These are phyloP conservation scores for Steinernema hermaphroditum DNA, from an alignment of 2,888 invertebrate genomes.

Conservation along the genomic window DNA sequence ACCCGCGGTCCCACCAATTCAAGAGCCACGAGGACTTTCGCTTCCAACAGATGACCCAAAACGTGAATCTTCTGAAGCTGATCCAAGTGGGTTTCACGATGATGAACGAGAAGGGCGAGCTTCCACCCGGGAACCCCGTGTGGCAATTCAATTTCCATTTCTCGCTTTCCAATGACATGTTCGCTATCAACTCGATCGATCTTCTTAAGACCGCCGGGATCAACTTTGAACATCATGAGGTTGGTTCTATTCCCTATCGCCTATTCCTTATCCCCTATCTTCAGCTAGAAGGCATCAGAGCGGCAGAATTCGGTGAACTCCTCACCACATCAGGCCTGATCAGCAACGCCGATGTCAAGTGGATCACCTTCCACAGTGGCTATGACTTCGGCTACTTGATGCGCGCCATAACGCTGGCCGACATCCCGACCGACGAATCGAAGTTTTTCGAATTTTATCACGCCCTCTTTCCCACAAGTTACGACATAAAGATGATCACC, in stretches of 20 bases:
- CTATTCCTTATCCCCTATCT: constrained; percentile 6
- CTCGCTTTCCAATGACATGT: constrained; percentile 87
- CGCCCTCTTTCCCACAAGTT: constrained; percentile 79
- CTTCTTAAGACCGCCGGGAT: constrained; percentile 88
- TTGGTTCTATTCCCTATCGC: constrained; percentile 67
- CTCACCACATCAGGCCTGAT: constrained; percentile 96
- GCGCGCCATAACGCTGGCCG: constrained; percentile 88
- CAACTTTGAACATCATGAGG: constrained; percentile 96
- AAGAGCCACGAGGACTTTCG: constrained; percentile 71
- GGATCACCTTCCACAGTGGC: constrained; percentile 97
- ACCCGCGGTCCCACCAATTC: constrained; percentile 82
- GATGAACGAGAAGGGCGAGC: constrained; percentile 86
- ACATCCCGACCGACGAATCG: constrained; percentile 86
- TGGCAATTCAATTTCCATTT: constrained; percentile 99
- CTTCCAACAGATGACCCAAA: constrained; percentile 81
- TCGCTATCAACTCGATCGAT: constrained; percentile 97
- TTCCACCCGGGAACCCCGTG: constrained; percentile 82
- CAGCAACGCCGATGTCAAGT: constrained; percentile 91
- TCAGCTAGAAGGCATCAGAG: constrained; percentile 84
- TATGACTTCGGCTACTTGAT: constrained; percentile 98
- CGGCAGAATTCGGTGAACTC: constrained; percentile 92
- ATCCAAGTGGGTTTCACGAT: constrained; percentile 89
- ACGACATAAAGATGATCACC: constrained; percentile 97
- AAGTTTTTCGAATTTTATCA: constrained; percentile 89
- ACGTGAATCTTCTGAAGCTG: constrained; percentile 93